phyloP scores from a whole-genome alignment of 1,140 invertebrate genomes.

The Microvelia longipes region DNA sequence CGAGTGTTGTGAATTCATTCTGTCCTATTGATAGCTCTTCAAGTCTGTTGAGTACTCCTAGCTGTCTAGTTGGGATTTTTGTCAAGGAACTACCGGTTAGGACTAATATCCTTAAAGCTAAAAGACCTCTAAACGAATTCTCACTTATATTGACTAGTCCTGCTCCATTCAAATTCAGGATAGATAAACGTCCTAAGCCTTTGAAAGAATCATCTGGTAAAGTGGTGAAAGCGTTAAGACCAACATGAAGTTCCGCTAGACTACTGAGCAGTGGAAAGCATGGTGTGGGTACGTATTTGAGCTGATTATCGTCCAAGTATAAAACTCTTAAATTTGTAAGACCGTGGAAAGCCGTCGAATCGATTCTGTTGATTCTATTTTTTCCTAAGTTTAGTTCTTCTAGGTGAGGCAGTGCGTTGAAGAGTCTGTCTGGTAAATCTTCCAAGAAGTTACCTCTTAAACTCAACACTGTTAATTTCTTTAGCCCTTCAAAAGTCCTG shows the following conservation, averaged over 20 bases:
- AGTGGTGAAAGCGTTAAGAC: conserved; percentile 58
- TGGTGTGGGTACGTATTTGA: conserved; percentile 53
- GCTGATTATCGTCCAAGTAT: conserved; percentile 69
- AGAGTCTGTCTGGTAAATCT: conserved; percentile 55
- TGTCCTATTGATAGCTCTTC: conserved; percentile 68
- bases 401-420: conserved; percentile 53
- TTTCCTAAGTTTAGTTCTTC: conserved; percentile 74
- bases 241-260: conserved; percentile 66
- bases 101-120: conserved; percentile 52
- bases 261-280: conserved; percentile 52
- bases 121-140: conserved; percentile 56
- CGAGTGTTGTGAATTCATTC: conserved; percentile 54
- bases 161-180: conserved; percentile 63
- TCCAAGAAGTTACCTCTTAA: conserved; percentile 67
- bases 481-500: conserved; percentile 60
- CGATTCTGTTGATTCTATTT: conserved; percentile 67
- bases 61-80: conserved; percentile 54
- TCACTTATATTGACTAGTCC: conserved; percentile 57
- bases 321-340: conserved; percentile 56
- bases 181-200: conserved; percentile 51
- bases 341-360: conserved; percentile 60
- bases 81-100: conserved; percentile 60
- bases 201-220: conserved; percentile 58
- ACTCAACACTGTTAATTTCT: conserved; percentile 59
- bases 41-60: conserved; percentile 49